Evolutionary conservation across 1,140 invertebrate genomes (phyloP).

Genomic region (Lordiphosa stackelbergi): DNA sequence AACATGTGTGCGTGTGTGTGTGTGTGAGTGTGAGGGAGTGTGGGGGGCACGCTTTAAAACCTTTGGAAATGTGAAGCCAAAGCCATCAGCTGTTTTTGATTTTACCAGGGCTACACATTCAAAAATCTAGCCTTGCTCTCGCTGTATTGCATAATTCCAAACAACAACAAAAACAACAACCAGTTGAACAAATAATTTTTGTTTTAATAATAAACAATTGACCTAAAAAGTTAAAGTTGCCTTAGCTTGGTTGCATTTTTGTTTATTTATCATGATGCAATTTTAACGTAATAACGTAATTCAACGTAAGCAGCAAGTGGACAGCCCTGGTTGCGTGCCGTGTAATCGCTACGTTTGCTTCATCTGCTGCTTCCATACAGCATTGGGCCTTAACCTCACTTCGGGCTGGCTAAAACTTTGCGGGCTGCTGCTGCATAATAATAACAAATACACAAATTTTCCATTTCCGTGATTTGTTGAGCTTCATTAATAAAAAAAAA

Average conservation of each 20-base stretch:
- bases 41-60: conserved; percentile 11
- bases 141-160: conserved; percentile 31
- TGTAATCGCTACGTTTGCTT: conserved; percentile 23
- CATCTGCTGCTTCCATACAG: conserved; percentile 4
- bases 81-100: conserved; percentile 33
- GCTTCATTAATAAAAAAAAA: conserved; percentile 18
- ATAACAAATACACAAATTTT: conserved; percentile 38
- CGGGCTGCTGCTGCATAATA: conserved; percentile 44
- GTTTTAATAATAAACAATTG: neutral
- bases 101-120: conserved; percentile 24
- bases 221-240: neutral
- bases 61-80: conserved; percentile 35
- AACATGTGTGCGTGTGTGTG: conserved; percentile 15
- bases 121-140: conserved; percentile 7
- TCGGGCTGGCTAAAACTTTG: conserved; percentile 3
- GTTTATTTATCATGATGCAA: neutral
- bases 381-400: conserved; percentile 38
- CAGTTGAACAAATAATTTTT: neutral
- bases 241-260: neutral
- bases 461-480: conserved; percentile 39
- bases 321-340: conserved; percentile 21
- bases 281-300: conserved; percentile 19
- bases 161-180: neutral
- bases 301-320: conserved; percentile 27
- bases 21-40: conserved; percentile 6